Conservation (phyloP, 2,797 vertebrate species). For the Botia almorhae region DNA sequence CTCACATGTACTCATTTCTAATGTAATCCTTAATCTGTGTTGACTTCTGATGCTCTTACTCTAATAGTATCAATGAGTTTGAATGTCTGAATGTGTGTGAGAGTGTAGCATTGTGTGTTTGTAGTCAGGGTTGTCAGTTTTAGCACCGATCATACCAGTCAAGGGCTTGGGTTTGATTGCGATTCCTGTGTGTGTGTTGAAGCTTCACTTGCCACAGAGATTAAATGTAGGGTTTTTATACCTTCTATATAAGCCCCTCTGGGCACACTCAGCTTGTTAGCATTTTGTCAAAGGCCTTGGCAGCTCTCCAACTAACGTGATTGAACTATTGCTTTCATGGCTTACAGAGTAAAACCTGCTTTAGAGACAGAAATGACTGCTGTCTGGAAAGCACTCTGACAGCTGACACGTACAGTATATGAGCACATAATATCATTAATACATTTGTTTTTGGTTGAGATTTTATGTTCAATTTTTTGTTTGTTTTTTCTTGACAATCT, state of each 20-base stretch:
- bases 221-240: conserved; percentile 41
- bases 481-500: not conserved
- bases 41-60: conserved; percentile 56
- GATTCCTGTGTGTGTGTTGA: conserved; percentile 23
- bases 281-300: conserved; percentile 33
- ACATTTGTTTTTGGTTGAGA: not conserved
- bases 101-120: conserved; percentile 16
- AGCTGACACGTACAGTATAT: not conserved
- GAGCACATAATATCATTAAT: not conserved
- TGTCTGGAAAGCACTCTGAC: conserved; percentile 4
- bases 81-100: conserved; percentile 24
- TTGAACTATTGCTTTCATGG: conserved; percentile 39
- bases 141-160: conserved; percentile 29
- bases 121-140: conserved; percentile 26
- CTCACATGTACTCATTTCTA: conserved; percentile 58
- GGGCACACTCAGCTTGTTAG: conserved; percentile 30
- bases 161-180: conserved; percentile 2
- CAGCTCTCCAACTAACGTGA: conserved; percentile 39
- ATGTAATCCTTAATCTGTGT: conserved; percentile 63
- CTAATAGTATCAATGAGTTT: conserved; percentile 56
- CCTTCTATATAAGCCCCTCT: conserved; percentile 20
- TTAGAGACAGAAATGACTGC: conserved; percentile 20
- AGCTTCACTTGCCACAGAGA: conserved; percentile 16
- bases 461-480: not conserved
- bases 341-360: conserved; percentile 31